A percentile compares a stretch with the other conserved stretches of the same genome.
Conservation (phyloP, 2,888 invertebrate species). For the Ctenicera cuprea region DNA sequence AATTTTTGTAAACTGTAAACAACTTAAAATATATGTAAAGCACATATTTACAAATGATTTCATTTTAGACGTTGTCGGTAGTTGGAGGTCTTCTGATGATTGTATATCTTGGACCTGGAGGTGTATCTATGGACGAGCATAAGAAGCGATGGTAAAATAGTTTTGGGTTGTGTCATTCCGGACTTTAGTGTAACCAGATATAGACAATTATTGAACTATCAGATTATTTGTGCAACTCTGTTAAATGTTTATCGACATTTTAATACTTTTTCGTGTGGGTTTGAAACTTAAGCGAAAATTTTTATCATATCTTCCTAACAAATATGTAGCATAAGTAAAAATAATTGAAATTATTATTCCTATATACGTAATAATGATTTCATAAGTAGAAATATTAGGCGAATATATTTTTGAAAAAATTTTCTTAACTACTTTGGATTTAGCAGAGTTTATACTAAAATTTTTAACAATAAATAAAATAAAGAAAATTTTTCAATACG, state of each 20-base stretch:
- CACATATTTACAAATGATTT: conserved; percentile 9
- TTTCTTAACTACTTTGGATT: conserved; percentile 20
- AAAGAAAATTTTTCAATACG: not conserved
- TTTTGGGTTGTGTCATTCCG: conserved; percentile 29
- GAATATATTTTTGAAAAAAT: conserved; percentile 35
- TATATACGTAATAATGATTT: conserved; percentile 38
- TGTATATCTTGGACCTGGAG: conserved; percentile 98
- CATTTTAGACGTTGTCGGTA: conserved; percentile 96
- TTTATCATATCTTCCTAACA: conserved; percentile 38
- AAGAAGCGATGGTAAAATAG: conserved; percentile 95
- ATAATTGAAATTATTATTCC: conserved; percentile 41
- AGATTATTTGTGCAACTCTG: conserved; percentile 38
- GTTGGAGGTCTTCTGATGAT: conserved; percentile 99
- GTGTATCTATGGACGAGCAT: conserved; percentile 99
- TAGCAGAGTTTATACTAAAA: conserved; percentile 24
- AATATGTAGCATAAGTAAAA: conserved; percentile 30
- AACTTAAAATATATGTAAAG: no score
- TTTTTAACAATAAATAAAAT: conserved; percentile 15
- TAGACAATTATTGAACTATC: conserved; percentile 45
- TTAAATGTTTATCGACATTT: conserved; percentile 29
- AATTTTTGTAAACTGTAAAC: no score
- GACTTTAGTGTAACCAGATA: conserved; percentile 32
- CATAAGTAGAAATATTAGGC: conserved; percentile 24
- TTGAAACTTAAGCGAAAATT: conserved; percentile 18
- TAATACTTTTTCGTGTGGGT: conserved; percentile 17